A percentile compares a stretch with the other conserved stretches of the same genome.
Conservation (phyloP, 2,797 vertebrate genomes). For the Picus viridis region DNA sequence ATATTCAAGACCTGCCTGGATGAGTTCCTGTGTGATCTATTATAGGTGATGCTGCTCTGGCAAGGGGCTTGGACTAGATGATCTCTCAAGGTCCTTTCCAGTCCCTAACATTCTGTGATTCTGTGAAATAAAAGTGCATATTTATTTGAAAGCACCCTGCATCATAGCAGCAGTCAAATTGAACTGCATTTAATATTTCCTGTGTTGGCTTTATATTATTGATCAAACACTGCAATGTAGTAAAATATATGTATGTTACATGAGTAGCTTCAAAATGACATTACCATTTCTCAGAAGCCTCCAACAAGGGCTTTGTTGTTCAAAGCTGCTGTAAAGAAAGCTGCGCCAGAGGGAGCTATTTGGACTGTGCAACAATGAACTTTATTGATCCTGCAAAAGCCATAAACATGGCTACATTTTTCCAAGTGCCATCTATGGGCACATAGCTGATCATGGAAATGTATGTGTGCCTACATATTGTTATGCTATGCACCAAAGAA, state of each 20-base stretch:
- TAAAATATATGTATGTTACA: background rate
- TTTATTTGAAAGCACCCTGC: conserved; percentile 1
- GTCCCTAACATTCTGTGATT: no score
- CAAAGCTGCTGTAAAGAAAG: conserved; percentile 3
- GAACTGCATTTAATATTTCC: conserved; percentile 38
- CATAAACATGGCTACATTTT: conserved; percentile 5
- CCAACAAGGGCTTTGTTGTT: conserved; percentile 15
- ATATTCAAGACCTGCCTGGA: no score
- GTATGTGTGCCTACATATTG: background rate
- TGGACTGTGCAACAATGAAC: conserved; percentile 23
- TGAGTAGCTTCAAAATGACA: background rate
- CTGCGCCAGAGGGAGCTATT: conserved; percentile 30
- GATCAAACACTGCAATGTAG: conserved; percentile 12
- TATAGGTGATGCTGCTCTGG: no score
- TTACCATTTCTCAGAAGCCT: conserved; percentile 2
- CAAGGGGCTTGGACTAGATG: no score
- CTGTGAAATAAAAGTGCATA: background rate
- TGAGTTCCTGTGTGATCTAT: no score
- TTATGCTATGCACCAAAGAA: background rate
- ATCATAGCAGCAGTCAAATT: conserved; percentile 17
- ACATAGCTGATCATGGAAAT: background rate
- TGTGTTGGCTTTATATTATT: background rate
- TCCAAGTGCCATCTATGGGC: conserved; percentile 11
- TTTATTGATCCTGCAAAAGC: conserved; percentile 54
- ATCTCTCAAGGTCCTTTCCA: no score